These are phyloP conservation scores for Poeciliopsis infans DNA, from an alignment of 2,797 vertebrate genomes.

Conservation along the genomic window DNA sequence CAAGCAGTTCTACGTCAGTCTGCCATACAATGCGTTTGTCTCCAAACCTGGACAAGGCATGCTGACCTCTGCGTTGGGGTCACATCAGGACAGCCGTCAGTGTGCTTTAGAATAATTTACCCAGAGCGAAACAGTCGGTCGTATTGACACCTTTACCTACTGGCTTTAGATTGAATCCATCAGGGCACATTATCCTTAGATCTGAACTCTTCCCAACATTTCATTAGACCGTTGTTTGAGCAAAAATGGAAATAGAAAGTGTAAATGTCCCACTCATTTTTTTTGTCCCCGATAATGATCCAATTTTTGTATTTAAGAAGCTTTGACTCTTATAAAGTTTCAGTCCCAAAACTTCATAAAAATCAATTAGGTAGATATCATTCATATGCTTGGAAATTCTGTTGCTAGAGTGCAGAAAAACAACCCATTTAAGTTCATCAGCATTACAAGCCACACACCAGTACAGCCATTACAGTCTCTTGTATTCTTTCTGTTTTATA, in stretches of 20 bases:
- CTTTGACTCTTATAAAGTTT: background rate
- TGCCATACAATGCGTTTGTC: background rate
- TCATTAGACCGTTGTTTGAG: background rate
- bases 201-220: background rate
- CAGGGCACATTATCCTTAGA: background rate
- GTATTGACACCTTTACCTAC: background rate
- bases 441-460: background rate
- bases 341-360: background rate
- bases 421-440: background rate
- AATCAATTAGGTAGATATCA: background rate
- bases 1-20: background rate
- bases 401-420: background rate
- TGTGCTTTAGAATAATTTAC: background rate
- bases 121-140: background rate
- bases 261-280: background rate
- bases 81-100: background rate
- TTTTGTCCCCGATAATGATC: background rate
- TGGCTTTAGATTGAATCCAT: background rate
- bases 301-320: background rate
- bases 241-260: background rate
- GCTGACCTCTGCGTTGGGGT: background rate
- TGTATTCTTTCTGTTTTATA: background rate
- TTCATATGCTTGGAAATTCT: background rate
- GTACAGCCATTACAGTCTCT: background rate
- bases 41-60: background rate